A percentile compares a stretch with the other conserved stretches of the same genome.
These are phyloP conservation scores for Pterostichus madidus DNA, from an alignment of 2,888 invertebrate genomes.

Conservation along the genomic window DNA sequence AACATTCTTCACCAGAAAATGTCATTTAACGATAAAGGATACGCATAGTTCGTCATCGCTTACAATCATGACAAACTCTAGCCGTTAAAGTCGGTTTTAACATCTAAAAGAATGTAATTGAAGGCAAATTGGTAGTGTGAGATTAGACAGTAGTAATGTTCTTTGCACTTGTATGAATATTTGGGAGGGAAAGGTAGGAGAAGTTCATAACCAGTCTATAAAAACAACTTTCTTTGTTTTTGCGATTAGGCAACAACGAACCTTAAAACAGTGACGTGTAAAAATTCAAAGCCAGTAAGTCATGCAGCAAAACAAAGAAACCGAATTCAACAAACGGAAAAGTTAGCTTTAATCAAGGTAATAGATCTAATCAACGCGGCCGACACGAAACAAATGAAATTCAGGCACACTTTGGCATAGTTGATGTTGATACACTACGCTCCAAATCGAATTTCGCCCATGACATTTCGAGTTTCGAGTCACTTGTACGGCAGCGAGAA, in stretches of 20 bases:
- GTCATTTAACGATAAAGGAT: no score
- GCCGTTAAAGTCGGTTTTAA: no score
- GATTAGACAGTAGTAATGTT: constrained; percentile 7
- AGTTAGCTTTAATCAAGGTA: constrained; percentile 58
- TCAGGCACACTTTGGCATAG: constrained; percentile 49
- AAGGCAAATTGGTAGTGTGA: not conserved
- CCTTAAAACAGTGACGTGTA: constrained; percentile 46
- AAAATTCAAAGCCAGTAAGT: constrained; percentile 53
- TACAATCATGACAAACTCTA: no score
- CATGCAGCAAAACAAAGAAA: constrained; percentile 58
- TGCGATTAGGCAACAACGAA: constrained; percentile 52
- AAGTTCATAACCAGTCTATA: constrained; percentile 40
- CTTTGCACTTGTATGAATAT: constrained; percentile 31
- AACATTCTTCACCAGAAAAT: no score
- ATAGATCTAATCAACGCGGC: constrained; percentile 57
- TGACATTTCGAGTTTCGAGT: constrained; percentile 58
- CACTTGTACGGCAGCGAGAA: constrained; percentile 34
- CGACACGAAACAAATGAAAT: constrained; percentile 59
- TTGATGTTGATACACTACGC: constrained; percentile 47
- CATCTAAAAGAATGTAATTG: not conserved
- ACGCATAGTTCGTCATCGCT: no score
- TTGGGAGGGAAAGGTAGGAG: constrained; percentile 17
- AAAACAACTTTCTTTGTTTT: constrained; percentile 58
- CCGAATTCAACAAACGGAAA: constrained; percentile 53
- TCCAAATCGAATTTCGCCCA: constrained; percentile 59